phyloP scores from a whole-genome alignment of 2,797 vertebrate genomes.

The Moxostoma hubbsi region DNA sequence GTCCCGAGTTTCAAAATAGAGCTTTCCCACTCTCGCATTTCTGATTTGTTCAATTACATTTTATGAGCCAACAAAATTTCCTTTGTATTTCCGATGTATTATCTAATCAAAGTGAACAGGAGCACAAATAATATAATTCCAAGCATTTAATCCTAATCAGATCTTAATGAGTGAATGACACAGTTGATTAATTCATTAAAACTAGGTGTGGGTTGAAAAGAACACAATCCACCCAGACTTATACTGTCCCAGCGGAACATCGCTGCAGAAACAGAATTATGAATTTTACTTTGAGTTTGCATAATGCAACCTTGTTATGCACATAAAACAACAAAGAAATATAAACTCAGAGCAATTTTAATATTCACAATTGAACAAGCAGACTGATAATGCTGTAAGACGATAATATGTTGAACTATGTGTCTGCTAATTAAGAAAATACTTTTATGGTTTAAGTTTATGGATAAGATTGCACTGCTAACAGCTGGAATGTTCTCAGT shows the following conservation, averaged over 20 bases:
- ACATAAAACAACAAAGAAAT: conserved; percentile 34
- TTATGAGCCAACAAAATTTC: conserved; percentile 41
- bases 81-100: conserved; percentile 30
- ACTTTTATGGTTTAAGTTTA: background rate
- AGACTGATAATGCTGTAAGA: background rate
- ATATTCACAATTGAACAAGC: background rate
- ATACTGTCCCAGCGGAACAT: background rate
- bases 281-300: conserved; percentile 11
- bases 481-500: background rate
- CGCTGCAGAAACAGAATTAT: conserved; percentile 11
- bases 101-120: conserved; percentile 45
- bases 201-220: conserved; percentile 52
- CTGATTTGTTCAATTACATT: conserved; percentile 22
- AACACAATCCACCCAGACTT: conserved; percentile 6
- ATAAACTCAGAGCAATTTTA: conserved; percentile 21
- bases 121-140: conserved; percentile 55
- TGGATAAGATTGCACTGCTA: background rate
- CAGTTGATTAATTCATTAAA: conserved; percentile 58
- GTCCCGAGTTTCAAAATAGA: conserved; percentile 1
- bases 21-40: conserved; percentile 1
- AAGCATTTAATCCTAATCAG: conserved; percentile 56
- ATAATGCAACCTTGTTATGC: conserved; percentile 16
- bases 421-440: conserved; percentile 37
- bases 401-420: background rate
- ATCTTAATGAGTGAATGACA: conserved; percentile 53